Conservation (phyloP, 2,113 vertebrate species). For the Pongo abelii region DNA sequence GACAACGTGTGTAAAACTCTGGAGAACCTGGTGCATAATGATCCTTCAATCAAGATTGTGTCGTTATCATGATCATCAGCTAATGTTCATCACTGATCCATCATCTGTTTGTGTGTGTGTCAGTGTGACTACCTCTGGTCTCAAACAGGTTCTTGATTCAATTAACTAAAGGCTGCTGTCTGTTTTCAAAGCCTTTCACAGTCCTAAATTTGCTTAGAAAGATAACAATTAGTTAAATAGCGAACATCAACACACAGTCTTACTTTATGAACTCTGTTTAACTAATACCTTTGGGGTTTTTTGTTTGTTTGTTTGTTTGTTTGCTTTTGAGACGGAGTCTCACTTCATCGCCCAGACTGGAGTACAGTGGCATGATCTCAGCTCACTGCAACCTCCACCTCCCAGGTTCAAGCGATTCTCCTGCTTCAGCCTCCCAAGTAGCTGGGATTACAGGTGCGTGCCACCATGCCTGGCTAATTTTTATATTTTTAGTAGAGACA, state of each 20-base stretch:
- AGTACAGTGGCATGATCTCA: no score
- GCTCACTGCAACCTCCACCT: no score
- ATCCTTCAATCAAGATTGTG: background rate
- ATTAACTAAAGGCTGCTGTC: background rate
- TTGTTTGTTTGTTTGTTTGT: no score
- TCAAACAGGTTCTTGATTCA: conserved; percentile 14
- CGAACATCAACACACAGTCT: background rate
- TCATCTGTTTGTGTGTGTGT: background rate
- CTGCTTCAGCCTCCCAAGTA: no score
- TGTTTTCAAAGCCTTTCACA: background rate
- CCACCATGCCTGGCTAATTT: no score
- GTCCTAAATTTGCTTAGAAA: conserved; percentile 1
- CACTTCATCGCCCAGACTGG: no score
- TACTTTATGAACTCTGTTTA: background rate
- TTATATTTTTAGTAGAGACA: no score
- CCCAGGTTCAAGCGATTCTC: no score
- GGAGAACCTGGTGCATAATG: background rate
- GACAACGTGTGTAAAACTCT: background rate
- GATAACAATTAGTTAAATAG: background rate
- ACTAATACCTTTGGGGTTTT: background rate
- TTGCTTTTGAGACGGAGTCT: no score
- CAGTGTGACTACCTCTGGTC: background rate
- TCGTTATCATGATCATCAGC: background rate
- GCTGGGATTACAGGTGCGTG: no score
- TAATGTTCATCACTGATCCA: background rate